A percentile compares a stretch with the other conserved stretches of the same genome.
These are phyloP conservation scores for Kryptolebias marmoratus DNA, from an alignment of 2,113 vertebrate species.

Conservation along the genomic window DNA sequence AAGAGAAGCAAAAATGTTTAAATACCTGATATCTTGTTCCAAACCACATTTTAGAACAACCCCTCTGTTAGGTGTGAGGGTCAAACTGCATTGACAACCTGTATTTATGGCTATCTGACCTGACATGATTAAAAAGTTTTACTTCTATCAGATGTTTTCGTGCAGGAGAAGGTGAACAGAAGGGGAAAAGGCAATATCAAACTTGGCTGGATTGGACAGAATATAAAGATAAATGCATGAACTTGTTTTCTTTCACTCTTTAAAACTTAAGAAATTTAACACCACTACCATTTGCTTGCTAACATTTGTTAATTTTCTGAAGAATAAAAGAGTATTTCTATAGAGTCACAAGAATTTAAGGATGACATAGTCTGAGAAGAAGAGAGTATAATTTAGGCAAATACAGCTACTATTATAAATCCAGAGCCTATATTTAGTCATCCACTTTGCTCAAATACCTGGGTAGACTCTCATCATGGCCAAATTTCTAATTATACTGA, in stretches of 20 bases:
- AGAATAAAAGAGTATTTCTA: constrained; percentile 70
- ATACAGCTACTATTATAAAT: constrained; percentile 43
- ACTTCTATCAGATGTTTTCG: constrained; percentile 81
- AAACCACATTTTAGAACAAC: constrained; percentile 57
- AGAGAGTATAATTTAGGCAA: constrained; percentile 28
- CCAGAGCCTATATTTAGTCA: constrained; percentile 40
- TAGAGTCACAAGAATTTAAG: constrained; percentile 22
- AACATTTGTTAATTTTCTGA: constrained; percentile 62
- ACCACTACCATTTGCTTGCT: constrained; percentile 30
- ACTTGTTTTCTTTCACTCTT: constrained; percentile 32
- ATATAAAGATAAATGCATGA: constrained; percentile 71
- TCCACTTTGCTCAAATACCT: constrained; percentile 33
- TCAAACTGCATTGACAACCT: constrained; percentile 65
- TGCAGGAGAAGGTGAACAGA: constrained; percentile 53
- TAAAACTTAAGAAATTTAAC: constrained; percentile 30
- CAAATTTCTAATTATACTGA: constrained; percentile 43
- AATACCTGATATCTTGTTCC: constrained; percentile 77
- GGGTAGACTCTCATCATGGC: constrained; percentile 29
- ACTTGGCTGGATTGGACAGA: constrained; percentile 56
- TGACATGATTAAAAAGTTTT: constrained; percentile 76
- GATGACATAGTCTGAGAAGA: constrained; percentile 36
- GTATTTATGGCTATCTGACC: constrained; percentile 78
- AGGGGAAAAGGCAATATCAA: constrained; percentile 43
- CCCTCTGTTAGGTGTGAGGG: constrained; percentile 63
- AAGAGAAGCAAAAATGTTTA: constrained; percentile 72